These are phyloP conservation scores for Aselliscus stoliczkanus DNA, from an alignment of 2,797 vertebrate species.

Conservation along the genomic window DNA sequence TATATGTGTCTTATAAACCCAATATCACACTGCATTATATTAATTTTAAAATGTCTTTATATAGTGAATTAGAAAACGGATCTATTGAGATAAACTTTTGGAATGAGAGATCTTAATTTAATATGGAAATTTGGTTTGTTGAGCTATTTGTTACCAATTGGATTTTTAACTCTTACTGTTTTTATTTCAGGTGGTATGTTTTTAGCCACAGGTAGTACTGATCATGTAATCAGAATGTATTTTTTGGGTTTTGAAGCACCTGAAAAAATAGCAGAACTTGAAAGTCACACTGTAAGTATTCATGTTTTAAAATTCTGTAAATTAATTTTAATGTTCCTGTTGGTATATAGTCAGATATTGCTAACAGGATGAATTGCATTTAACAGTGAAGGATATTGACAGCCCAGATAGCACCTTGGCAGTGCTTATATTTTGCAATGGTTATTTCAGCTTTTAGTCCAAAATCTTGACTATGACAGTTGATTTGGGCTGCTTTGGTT, in stretches of 20 bases:
- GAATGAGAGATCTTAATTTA: not conserved
- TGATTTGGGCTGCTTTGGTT: not conserved
- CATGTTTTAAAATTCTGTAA: not conserved
- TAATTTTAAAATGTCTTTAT: not conserved
- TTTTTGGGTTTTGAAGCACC: slow-evolving; percentile 94
- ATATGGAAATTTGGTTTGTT: not conserved
- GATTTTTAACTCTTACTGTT: slow-evolving; percentile 39
- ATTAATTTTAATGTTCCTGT: not conserved
- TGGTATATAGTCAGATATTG: not conserved
- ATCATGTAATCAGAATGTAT: slow-evolving; percentile 98
- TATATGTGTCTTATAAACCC: not conserved
- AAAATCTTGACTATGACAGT: not conserved
- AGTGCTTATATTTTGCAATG: not conserved
- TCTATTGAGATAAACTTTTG: not conserved
- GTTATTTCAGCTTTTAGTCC: not conserved
- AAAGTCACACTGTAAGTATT: slow-evolving; percentile 92
- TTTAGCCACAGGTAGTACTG: slow-evolving; percentile 96
- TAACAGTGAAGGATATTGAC: not conserved
- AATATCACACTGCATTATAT: not conserved
- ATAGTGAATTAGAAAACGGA: not conserved
- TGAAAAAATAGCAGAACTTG: slow-evolving; percentile 95
- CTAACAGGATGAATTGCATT: not conserved
- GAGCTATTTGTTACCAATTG: not conserved
- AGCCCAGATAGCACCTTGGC: not conserved
- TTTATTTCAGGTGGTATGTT: slow-evolving; percentile 93